A percentile compares a stretch with the other conserved stretches of the same genome.
phyloP scores from a whole-genome alignment of 2,797 vertebrate species.

The Anguilla pacifica region DNA sequence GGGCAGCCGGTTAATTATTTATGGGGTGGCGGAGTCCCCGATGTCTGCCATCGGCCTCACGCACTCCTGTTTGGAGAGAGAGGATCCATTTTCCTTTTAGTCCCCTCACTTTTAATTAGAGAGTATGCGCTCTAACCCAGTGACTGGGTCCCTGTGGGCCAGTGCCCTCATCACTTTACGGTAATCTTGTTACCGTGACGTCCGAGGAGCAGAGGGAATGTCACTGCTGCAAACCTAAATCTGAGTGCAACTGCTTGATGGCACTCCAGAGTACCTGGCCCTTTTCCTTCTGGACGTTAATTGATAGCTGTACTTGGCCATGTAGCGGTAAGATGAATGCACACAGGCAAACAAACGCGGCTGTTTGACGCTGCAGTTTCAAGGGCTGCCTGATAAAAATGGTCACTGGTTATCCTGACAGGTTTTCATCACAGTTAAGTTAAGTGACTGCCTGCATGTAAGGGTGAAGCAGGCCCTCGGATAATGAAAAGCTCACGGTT shows the following conservation, averaged over 20 bases:
- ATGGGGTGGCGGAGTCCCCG: background rate
- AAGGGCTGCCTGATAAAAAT: background rate
- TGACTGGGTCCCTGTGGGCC: background rate
- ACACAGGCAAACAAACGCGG: background rate
- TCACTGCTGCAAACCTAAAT: background rate
- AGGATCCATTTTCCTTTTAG: background rate
- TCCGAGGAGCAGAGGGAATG: background rate
- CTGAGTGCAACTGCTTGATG: background rate
- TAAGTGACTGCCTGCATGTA: background rate
- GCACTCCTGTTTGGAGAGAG: background rate
- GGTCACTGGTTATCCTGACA: background rate
- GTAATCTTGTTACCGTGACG: conserved; percentile 8
- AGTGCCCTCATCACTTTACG: background rate
- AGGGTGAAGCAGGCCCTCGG: background rate
- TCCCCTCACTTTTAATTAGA: background rate
- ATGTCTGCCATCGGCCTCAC: background rate
- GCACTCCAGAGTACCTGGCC: background rate
- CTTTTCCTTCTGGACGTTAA: background rate
- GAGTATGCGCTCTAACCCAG: background rate
- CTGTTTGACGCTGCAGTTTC: background rate
- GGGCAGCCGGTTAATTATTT: background rate
- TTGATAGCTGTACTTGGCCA: background rate
- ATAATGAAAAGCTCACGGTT: background rate
- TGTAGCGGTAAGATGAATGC: no score
- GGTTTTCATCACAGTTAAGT: background rate